These are phyloP conservation scores for Etia nguti DNA, from an alignment of 2,113 vertebrate genomes.

Conservation along the genomic window DNA sequence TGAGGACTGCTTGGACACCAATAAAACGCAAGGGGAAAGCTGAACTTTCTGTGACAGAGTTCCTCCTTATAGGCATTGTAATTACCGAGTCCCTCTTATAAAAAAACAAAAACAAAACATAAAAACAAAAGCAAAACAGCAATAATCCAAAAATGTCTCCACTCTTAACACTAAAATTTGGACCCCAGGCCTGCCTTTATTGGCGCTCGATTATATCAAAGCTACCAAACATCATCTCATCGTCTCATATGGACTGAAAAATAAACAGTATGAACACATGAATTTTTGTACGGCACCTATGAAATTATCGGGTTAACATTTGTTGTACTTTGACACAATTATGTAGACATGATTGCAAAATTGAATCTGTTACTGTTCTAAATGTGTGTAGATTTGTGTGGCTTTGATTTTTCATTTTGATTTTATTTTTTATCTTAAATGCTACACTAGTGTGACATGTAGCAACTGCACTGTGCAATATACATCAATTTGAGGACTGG, in stretches of 20 bases:
- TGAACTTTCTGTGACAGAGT: not conserved
- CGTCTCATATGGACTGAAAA: not conserved
- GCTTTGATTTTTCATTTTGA: slow-evolving; percentile 81
- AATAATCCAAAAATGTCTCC: not conserved
- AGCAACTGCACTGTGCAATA: slow-evolving; percentile 99
- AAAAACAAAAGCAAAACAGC: not conserved
- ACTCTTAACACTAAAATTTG: not conserved
- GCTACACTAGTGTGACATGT: slow-evolving; percentile 99
- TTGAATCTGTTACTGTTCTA: slow-evolving; percentile 90
- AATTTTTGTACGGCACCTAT: slow-evolving; percentile 82
- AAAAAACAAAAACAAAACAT: not conserved
- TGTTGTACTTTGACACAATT: slow-evolving; percentile 82
- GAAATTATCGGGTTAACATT: slow-evolving; percentile 67
- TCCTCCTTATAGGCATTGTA: not conserved
- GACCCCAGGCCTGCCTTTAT: not conserved
- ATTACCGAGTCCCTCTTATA: not conserved
- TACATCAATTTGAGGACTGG: slow-evolving; percentile 95
- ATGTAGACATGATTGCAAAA: slow-evolving; percentile 83
- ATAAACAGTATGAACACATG: not conserved
- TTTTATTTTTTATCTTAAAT: slow-evolving; percentile 79
- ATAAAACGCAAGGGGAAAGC: not conserved
- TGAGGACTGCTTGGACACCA: not conserved
- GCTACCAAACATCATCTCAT: not conserved
- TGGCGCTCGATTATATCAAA: not conserved
- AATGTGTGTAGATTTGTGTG: slow-evolving; percentile 84